These are phyloP conservation scores for Orientallactaga bullata DNA, from an alignment of 2,113 vertebrate genomes.

Conservation along the genomic window DNA sequence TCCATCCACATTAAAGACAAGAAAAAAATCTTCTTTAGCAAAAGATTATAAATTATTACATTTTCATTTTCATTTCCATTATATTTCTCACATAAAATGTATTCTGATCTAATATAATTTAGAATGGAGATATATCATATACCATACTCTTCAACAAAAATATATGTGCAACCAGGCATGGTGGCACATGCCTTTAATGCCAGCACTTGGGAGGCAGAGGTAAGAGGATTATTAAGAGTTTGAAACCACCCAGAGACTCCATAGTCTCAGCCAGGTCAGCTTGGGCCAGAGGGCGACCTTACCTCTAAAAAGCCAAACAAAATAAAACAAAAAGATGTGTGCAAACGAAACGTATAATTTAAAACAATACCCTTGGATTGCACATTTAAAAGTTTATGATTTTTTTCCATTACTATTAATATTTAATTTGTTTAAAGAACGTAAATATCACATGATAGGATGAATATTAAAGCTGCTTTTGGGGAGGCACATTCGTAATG, in stretches of 20 bases:
- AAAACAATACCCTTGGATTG: background rate
- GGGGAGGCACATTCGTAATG: too few species aligned
- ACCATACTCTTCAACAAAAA: background rate
- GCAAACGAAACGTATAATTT: background rate
- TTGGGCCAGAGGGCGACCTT: too few species aligned
- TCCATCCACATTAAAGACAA: background rate
- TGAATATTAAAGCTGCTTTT: too few species aligned
- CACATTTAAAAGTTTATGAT: background rate
- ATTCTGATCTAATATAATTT: background rate
- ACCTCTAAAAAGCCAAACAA: too few species aligned
- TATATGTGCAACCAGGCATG: too few species aligned
- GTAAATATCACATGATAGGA: background rate
- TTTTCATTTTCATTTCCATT: background rate
- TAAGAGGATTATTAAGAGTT: too few species aligned
- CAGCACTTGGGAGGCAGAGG: too few species aligned
- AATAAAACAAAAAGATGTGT: too few species aligned
- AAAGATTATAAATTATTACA: background rate
- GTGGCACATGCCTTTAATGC: too few species aligned
- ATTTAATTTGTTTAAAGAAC: background rate
- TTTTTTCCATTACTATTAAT: background rate
- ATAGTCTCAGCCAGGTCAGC: too few species aligned
- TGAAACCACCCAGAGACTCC: too few species aligned
- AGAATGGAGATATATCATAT: background rate
- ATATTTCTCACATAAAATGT: background rate
- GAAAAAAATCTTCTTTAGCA: background rate